These are phyloP conservation scores for Cyclura pinguis DNA, from an alignment of 2,797 vertebrate genomes.

Conservation along the genomic window DNA sequence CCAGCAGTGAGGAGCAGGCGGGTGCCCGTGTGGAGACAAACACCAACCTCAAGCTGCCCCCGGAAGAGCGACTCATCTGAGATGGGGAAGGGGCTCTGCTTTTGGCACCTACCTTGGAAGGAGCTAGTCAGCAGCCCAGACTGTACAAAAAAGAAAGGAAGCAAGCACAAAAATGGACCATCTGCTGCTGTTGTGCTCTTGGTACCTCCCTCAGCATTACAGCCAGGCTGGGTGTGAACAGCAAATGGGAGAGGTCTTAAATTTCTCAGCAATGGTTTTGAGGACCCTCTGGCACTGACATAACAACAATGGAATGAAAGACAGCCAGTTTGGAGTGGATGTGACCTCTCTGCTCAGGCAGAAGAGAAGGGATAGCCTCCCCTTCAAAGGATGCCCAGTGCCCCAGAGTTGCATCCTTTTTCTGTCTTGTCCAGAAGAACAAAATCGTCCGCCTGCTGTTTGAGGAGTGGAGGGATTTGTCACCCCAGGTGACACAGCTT, in stretches of 20 bases:
- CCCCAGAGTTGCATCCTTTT: neutral
- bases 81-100: neutral
- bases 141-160: neutral
- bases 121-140: neutral
- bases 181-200: neutral
- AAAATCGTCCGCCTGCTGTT: neutral
- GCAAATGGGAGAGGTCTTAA: neutral
- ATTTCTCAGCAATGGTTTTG: neutral
- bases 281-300: neutral
- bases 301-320: neutral
- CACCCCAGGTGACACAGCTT: neutral
- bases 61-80: slow-evolving; percentile 94
- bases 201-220: neutral
- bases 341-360: neutral
- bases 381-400: neutral
- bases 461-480: neutral
- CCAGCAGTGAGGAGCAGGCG: slow-evolving; percentile 90
- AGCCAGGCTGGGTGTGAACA: neutral
- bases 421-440: neutral
- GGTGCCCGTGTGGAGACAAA: slow-evolving; percentile 79
- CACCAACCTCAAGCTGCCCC: slow-evolving; percentile 88
- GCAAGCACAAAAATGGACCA: neutral
- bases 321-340: neutral
- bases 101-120: neutral
- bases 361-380: neutral